These are phyloP conservation scores for Syngnathus scovelli DNA, from an alignment of 2,113 vertebrate genomes.

Conservation along the genomic window DNA sequence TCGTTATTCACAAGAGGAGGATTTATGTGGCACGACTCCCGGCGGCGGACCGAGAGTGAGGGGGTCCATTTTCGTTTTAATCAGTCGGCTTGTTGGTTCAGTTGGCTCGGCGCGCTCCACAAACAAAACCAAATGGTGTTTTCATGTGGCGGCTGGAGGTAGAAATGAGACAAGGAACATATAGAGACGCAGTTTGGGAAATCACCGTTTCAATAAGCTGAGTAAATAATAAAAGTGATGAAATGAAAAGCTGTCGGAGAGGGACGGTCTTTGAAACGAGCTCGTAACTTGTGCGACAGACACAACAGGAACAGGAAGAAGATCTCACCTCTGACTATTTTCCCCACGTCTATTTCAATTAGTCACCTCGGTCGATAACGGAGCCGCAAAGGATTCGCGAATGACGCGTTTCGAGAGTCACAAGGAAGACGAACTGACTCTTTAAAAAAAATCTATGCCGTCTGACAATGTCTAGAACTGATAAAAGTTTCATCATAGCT, in stretches of 20 bases:
- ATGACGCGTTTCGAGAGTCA: conserved; percentile 32
- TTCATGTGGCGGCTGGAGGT: conserved; percentile 31
- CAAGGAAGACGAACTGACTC: conserved; percentile 50
- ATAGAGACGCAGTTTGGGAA: conserved; percentile 53
- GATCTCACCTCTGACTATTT: conserved; percentile 18
- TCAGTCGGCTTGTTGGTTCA: conserved; percentile 74
- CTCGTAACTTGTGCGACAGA: conserved; percentile 8
- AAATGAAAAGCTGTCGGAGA: not conserved
- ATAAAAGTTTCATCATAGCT: conserved; percentile 47
- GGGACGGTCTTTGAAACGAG: conserved; percentile 12
- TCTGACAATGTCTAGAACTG: conserved; percentile 41
- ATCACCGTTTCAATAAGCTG: conserved; percentile 64
- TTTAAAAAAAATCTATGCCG: conserved; percentile 36
- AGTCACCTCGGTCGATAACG: conserved; percentile 24
- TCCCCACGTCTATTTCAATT: conserved; percentile 29
- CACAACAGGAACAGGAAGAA: conserved; percentile 7
- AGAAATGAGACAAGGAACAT: conserved; percentile 48
- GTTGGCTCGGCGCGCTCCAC: conserved; percentile 66
- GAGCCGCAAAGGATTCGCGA: conserved; percentile 11
- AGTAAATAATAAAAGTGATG: conserved; percentile 36
- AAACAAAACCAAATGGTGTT: conserved; percentile 75
- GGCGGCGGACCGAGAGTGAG: conserved; percentile 33
- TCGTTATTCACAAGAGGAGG: conserved; percentile 23
- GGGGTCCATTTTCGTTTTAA: conserved; percentile 66
- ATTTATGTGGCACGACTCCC: conserved; percentile 26